Percentiles rank a stretch among this genome's conserved stretches.
Conservation (phyloP, 1,140 invertebrate genomes). For the Zaprionus tsacasi region DNA sequence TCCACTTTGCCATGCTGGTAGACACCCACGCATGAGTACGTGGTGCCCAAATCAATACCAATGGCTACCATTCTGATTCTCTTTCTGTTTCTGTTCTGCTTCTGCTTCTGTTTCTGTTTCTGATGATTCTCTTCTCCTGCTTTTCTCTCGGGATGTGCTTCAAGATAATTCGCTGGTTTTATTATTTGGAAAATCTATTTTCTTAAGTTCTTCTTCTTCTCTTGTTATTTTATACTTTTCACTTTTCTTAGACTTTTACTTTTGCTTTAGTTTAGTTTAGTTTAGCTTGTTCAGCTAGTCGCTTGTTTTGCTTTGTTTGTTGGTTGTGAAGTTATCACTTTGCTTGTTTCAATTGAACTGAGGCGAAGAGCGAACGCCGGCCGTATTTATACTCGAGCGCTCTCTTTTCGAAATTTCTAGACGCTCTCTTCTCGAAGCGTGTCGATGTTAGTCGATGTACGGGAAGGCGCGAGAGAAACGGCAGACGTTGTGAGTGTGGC, state of each 20-base stretch:
- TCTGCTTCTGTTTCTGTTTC: conserved; percentile 27
- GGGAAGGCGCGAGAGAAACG: conserved; percentile 9
- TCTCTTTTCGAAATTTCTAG: conserved; percentile 61
- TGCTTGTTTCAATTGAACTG: conserved; percentile 67
- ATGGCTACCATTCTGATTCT: conserved; percentile 86
- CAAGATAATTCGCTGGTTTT: conserved; percentile 3
- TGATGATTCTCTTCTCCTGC: conserved; percentile 2
- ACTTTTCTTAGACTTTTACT: background rate
- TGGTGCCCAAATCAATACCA: conserved; percentile 91
- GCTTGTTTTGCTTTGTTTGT: conserved; percentile 53
- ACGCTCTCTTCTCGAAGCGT: conserved; percentile 46
- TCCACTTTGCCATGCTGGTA: conserved; percentile 94
- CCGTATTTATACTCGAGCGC: conserved; percentile 65
- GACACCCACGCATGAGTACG: conserved; percentile 92
- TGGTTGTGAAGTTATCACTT: conserved; percentile 56
- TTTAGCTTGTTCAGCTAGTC: conserved; percentile 53
- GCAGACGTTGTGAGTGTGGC: background rate
- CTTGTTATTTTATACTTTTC: conserved; percentile 7
- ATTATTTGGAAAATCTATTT: background rate
- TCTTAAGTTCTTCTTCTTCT: conserved; percentile 18
- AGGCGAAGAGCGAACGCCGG: conserved; percentile 40
- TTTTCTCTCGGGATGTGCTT: background rate
- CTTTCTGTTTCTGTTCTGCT: conserved; percentile 13
- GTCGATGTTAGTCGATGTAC: conserved; percentile 23
- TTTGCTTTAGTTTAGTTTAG: conserved; percentile 18